These are phyloP conservation scores for Galaxias olidus DNA, from an alignment of 2,797 vertebrate genomes.

Conservation along the genomic window DNA sequence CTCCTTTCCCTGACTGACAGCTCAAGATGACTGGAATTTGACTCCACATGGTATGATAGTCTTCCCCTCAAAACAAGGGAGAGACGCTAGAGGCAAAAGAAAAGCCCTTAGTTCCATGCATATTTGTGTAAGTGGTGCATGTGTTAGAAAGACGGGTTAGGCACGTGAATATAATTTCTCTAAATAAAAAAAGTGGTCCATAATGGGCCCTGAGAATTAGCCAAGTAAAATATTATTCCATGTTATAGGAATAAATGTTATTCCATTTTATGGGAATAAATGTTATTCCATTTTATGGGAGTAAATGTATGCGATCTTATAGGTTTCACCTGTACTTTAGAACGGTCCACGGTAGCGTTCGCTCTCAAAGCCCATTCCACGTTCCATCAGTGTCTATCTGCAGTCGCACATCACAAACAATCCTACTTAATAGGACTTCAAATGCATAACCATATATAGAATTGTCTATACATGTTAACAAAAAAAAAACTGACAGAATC, in stretches of 20 bases:
- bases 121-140: constrained; percentile 5
- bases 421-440: constrained; percentile 65
- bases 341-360: constrained; percentile 23
- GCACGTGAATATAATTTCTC: constrained; percentile 10
- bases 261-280: constrained; percentile 3
- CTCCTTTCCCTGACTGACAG: constrained; percentile 14
- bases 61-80: constrained; percentile 6
- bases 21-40: background rate
- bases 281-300: background rate
- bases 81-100: background rate
- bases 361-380: constrained; percentile 9
- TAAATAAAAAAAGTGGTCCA: constrained; percentile 53
- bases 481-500: constrained; percentile 3
- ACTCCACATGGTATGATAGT: background rate
- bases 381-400: constrained; percentile 44
- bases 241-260: constrained; percentile 13
- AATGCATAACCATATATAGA: constrained; percentile 55
- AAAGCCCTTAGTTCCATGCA: background rate
- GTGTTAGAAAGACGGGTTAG: constrained; percentile 12
- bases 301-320: too few relatives aligned
- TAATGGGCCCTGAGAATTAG: constrained; percentile 67
- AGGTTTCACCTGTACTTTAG: constrained; percentile 10
- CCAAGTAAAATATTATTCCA: background rate
- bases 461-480: constrained; percentile 38
- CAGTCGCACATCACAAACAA: constrained; percentile 50